Conservation (phyloP, 2,113 vertebrate genomes). For the Daubentonia madagascariensis region DNA sequence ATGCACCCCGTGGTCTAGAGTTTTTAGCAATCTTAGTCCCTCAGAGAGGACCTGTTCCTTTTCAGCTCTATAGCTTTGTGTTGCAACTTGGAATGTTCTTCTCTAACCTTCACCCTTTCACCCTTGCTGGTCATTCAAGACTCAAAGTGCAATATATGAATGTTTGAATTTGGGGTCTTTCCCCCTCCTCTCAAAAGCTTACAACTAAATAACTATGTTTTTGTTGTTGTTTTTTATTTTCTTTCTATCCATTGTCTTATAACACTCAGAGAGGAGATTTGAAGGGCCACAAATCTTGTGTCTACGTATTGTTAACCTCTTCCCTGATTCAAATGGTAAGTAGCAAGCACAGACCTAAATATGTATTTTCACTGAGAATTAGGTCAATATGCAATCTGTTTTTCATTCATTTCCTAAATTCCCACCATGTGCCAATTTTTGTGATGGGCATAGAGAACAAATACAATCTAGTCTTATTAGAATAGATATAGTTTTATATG, state of each 20-base stretch:
- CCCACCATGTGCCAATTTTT: neutral
- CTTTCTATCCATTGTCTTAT: neutral
- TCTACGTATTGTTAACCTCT: neutral
- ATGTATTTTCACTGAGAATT: neutral
- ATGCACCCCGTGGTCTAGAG: fast-evolving
- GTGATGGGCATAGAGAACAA: neutral
- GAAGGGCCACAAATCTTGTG: neutral
- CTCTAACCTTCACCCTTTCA: neutral
- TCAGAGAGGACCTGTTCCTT: neutral
- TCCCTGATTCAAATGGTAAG: neutral
- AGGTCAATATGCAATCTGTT: neutral
- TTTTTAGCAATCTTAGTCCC: neutral
- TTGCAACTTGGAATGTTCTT: neutral
- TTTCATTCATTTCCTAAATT: neutral
- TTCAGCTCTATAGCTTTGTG: neutral
- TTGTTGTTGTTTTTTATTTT: neutral
- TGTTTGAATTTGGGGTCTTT: neutral
- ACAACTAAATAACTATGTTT: neutral
- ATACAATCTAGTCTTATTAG: neutral
- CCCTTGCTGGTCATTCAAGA: neutral
- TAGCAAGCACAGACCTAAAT: neutral
- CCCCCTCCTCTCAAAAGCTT: neutral
- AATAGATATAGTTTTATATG: neutral
- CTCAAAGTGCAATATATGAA: neutral
- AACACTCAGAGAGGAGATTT: neutral